Conservation (phyloP, 2,888 invertebrate genomes). For the Molanna angustata region DNA sequence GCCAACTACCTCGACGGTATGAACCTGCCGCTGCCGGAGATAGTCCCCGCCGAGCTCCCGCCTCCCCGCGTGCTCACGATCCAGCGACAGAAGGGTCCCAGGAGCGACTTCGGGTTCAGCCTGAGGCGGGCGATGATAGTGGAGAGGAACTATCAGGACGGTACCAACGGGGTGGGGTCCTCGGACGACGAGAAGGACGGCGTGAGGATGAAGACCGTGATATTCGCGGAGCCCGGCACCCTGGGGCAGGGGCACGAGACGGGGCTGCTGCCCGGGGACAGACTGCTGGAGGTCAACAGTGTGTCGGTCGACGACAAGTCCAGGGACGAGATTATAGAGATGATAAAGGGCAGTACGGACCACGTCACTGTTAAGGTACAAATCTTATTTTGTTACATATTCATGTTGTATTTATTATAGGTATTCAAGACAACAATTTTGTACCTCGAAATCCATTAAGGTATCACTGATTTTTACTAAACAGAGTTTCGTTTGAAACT, state of each 20-base stretch:
- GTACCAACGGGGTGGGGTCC: slow-evolving; percentile 44
- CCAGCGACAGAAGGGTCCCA: slow-evolving; percentile 74
- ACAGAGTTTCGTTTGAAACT: too few species aligned
- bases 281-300: slow-evolving; percentile 87
- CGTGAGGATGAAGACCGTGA: slow-evolving; percentile 68
- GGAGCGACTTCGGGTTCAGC: slow-evolving; percentile 93
- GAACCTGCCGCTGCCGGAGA: slow-evolving; percentile 68
- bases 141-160: slow-evolving; percentile 54
- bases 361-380: slow-evolving; percentile 81
- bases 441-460: too few species aligned
- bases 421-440: too few species aligned
- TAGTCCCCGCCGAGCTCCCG: slow-evolving; percentile 66
- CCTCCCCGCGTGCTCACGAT: slow-evolving; percentile 73
- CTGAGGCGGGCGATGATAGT: slow-evolving; percentile 83
- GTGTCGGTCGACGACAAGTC: slow-evolving; percentile 79
- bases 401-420: too few species aligned
- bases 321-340: slow-evolving; percentile 89
- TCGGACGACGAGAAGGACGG: slow-evolving; percentile 40
- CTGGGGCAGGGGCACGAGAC: slow-evolving; percentile 68
- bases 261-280: slow-evolving; percentile 91
- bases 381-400: too few species aligned
- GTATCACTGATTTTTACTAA: too few species aligned
- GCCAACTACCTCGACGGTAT: slow-evolving; percentile 76
- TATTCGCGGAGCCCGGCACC: slow-evolving; percentile 85
- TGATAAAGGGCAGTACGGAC: slow-evolving; percentile 83